phyloP scores from a whole-genome alignment of 2,797 vertebrate species.

The Heterohyrax brucei region DNA sequence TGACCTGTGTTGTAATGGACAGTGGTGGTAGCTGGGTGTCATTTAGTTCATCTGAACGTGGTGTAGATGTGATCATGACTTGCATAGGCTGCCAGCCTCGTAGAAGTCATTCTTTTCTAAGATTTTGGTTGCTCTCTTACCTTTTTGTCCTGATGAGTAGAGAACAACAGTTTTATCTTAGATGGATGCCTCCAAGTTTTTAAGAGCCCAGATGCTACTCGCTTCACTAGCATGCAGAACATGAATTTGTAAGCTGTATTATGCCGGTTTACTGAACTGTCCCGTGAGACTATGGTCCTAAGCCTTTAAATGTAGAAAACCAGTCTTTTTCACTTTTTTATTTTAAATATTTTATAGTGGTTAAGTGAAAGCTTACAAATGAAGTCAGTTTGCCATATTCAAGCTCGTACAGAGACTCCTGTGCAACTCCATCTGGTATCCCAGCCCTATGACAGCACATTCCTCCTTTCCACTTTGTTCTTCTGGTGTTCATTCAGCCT shows the following conservation, averaged over 20 bases:
- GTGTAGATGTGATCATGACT: background rate
- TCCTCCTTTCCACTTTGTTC: too few species aligned
- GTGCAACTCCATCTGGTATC: too few species aligned
- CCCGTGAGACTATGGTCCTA: background rate
- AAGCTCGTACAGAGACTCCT: too few species aligned
- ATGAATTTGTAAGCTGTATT: background rate
- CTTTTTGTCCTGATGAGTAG: background rate
- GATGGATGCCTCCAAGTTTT: background rate
- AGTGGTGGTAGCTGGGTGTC: background rate
- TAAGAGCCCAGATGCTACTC: background rate
- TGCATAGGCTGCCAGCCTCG: background rate
- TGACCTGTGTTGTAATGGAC: background rate
- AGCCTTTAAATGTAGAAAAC: background rate
- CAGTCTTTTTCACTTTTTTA: background rate
- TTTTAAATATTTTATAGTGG: too few species aligned
- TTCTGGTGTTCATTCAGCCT: too few species aligned
- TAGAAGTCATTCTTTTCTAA: background rate
- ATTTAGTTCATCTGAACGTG: background rate
- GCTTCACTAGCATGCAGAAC: background rate
- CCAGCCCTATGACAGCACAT: too few species aligned
- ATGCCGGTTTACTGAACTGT: background rate
- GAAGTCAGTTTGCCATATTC: too few species aligned
- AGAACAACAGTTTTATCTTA: background rate
- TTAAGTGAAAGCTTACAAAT: too few species aligned
- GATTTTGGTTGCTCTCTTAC: background rate